Percentiles rank a stretch among this genome's conserved stretches.
These are phyloP conservation scores for Malurus alboscapulatus DNA, from an alignment of 2,113 vertebrate species.

Conservation along the genomic window DNA sequence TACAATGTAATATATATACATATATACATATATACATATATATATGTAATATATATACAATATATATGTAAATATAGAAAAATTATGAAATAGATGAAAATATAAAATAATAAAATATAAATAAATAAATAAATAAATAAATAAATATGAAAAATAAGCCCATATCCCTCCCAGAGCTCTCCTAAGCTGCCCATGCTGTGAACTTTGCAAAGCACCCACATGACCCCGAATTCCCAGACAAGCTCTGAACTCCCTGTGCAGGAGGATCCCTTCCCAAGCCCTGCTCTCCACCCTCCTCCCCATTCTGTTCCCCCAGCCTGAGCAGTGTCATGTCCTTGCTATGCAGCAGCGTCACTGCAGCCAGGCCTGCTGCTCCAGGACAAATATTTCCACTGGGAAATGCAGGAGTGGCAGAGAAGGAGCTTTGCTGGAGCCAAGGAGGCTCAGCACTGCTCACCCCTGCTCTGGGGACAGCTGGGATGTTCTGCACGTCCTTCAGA, in stretches of 20 bases:
- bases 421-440: background rate
- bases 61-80: too few relatives aligned
- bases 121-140: too few relatives aligned
- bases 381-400: background rate
- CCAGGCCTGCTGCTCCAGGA: background rate
- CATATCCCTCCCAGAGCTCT: background rate
- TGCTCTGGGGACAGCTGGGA: background rate
- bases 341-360: background rate
- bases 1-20: background rate
- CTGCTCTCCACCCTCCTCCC: background rate
- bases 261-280: background rate
- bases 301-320: background rate
- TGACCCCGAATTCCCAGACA: background rate
- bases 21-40: background rate
- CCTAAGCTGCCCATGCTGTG: background rate
- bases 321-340: background rate
- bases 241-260: background rate
- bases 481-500: rapidly evolving
- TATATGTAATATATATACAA: too few relatives aligned
- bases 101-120: too few relatives aligned
- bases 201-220: background rate
- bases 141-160: background rate
- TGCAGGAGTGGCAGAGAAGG: background rate
- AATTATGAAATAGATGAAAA: too few relatives aligned
- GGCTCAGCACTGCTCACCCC: rapidly evolving